Evolutionary conservation across 2,113 vertebrate species (phyloP).

Genomic region (Cheirogaleus medius): DNA sequence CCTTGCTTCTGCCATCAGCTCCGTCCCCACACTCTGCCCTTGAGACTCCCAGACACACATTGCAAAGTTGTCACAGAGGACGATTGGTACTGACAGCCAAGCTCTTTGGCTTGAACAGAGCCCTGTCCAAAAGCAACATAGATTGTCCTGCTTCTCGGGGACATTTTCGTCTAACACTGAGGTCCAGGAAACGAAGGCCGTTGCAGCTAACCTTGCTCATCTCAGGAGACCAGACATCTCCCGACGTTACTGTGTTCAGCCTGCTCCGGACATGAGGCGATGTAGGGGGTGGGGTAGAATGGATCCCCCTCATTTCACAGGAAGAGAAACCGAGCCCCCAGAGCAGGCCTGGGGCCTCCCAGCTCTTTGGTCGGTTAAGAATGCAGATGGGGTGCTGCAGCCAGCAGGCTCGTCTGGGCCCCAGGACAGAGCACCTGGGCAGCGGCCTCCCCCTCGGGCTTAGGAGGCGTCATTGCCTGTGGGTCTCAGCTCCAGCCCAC

Average conservation of each 20-base stretch:
- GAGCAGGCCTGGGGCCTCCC: not conserved
- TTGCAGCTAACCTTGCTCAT: not conserved
- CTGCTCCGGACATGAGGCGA: not conserved
- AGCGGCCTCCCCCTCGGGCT: not conserved
- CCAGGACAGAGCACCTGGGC: not conserved
- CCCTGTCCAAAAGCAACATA: not conserved
- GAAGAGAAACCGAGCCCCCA: not conserved
- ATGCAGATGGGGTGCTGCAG: not conserved
- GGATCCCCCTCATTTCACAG: not conserved
- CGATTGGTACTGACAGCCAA: not conserved
- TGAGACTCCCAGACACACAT: not conserved
- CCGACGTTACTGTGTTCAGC: not conserved
- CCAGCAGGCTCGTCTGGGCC: not conserved
- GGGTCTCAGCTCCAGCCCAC: not conserved
- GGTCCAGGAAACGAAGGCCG: not conserved
- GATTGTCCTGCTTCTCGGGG: not conserved
- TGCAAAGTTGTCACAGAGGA: not conserved
- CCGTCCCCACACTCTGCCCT: not conserved
- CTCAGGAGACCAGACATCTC: not conserved
- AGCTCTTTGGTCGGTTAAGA: not conserved
- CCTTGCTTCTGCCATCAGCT: not conserved
- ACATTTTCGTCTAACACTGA: not conserved
- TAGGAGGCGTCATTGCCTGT: not conserved
- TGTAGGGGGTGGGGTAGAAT: not conserved
- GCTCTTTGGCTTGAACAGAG: not conserved